These are phyloP conservation scores for Ceraclea dissimilis DNA, from an alignment of 2,888 invertebrate genomes.

Conservation along the genomic window DNA sequence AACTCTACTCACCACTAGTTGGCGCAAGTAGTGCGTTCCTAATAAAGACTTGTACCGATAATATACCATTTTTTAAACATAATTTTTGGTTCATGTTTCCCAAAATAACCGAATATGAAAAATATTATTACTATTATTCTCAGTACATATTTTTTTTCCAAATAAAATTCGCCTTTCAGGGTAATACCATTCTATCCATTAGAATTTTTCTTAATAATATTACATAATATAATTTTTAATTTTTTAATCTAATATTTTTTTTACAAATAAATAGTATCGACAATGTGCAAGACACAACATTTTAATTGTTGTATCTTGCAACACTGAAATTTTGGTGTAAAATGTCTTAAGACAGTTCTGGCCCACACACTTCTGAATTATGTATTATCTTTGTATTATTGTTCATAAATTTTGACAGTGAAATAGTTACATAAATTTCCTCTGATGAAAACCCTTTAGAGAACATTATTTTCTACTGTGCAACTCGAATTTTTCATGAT, in stretches of 20 bases:
- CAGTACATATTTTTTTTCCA: constrained; percentile 20
- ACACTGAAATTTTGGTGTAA: background rate
- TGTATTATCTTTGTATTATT: no score
- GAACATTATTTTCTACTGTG: no score
- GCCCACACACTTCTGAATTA: no score
- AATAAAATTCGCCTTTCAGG: constrained; percentile 60
- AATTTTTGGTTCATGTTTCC: constrained; percentile 16
- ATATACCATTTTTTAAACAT: constrained; percentile 4
- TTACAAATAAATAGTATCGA: constrained; percentile 42
- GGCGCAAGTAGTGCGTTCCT: no score
- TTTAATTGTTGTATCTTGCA: constrained; percentile 14
- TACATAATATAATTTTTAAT: constrained; percentile 50
- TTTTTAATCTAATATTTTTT: constrained; percentile 39
- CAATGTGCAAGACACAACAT: constrained; percentile 17
- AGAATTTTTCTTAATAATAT: constrained; percentile 42
- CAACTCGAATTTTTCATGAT: no score
- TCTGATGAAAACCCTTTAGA: no score
- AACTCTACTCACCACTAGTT: no score
- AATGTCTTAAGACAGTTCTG: background rate
- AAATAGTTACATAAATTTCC: no score
- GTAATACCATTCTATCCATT: constrained; percentile 57
- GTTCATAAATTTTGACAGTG: no score
- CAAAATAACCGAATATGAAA: constrained; percentile 15
- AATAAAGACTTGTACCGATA: no score
- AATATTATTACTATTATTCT: constrained; percentile 6